A percentile compares a stretch with the other conserved stretches of the same genome.
Conservation (phyloP, 2,113 vertebrate species). For the Nothocercus nigrocapillus region DNA sequence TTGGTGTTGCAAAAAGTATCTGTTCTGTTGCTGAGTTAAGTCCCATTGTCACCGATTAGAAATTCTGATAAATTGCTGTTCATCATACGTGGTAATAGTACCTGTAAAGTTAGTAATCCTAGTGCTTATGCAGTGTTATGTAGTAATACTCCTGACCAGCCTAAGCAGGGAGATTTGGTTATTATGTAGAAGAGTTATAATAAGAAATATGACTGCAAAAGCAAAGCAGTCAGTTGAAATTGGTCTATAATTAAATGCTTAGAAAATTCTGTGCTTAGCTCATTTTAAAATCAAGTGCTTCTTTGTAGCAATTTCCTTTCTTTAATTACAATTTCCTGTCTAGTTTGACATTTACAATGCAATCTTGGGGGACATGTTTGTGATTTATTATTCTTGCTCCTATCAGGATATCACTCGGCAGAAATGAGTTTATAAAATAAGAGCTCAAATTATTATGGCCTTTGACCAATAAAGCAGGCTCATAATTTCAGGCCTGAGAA, state of each 20-base stretch:
- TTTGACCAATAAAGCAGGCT: conserved; percentile 94
- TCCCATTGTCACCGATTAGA: conserved; percentile 49
- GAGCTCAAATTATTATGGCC: conserved; percentile 93
- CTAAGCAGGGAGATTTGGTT: conserved; percentile 77
- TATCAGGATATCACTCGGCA: conserved; percentile 90
- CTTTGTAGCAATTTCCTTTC: conserved; percentile 96
- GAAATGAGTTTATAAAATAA: conserved; percentile 97
- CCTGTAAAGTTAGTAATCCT: conserved; percentile 76
- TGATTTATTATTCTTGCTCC: conserved; percentile 96
- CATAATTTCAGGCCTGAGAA: conserved; percentile 89
- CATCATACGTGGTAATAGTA: conserved; percentile 55
- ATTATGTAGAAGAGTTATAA: conserved; percentile 83
- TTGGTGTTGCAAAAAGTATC: neutral
- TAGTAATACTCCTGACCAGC: conserved; percentile 66
- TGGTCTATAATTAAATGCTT: conserved; percentile 95
- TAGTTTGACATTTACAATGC: conserved; percentile 95
- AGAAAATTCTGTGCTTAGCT: conserved; percentile 91
- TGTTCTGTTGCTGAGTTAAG: neutral
- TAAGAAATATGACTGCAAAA: conserved; percentile 85
- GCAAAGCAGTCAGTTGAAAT: conserved; percentile 86
- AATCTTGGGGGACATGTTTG: conserved; percentile 93
- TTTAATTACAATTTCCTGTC: conserved; percentile 99
- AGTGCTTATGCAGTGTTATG: conserved; percentile 62
- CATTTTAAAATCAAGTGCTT: conserved; percentile 95
- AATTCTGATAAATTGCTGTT: conserved; percentile 45